Evolutionary conservation across 2,113 vertebrate species (phyloP).

Genomic region (Setophaga kirtlandii): DNA sequence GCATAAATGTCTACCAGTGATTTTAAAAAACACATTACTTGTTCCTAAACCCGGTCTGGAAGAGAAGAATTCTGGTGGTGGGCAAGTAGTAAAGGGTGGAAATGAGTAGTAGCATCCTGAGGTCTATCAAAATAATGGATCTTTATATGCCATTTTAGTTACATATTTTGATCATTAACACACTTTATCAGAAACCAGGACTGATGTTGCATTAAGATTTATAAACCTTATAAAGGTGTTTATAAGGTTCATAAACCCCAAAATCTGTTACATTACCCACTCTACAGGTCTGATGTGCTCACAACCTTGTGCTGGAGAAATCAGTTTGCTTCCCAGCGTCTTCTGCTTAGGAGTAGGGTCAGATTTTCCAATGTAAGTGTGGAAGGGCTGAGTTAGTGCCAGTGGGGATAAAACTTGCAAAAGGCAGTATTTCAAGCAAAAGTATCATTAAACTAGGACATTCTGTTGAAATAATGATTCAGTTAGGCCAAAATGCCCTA

Average conservation of each 20-base stretch:
- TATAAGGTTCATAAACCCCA: neutral
- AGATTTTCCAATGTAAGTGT: neutral
- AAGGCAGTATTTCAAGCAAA: slow-evolving; percentile 35
- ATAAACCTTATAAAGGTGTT: neutral
- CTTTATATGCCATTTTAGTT: neutral
- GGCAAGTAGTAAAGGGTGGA: neutral
- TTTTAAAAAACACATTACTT: neutral
- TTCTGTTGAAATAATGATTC: slow-evolving; percentile 33
- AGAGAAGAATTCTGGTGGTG: neutral
- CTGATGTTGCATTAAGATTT: neutral
- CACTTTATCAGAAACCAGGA: neutral
- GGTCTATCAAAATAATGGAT: neutral
- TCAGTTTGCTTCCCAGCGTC: neutral
- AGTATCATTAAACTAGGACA: slow-evolving; percentile 16
- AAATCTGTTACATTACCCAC: neutral
- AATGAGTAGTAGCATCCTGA: neutral
- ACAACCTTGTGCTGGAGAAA: neutral
- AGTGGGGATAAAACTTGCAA: neutral
- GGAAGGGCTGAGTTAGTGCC: neutral
- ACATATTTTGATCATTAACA: neutral
- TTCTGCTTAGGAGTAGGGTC: neutral
- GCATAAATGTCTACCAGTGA: neutral
- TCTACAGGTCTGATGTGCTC: neutral
- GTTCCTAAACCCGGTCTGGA: neutral
- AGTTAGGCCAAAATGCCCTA: slow-evolving; percentile 43